phyloP scores from a whole-genome alignment of 2,113 vertebrate genomes.

The Myxocyprinus asiaticus region DNA sequence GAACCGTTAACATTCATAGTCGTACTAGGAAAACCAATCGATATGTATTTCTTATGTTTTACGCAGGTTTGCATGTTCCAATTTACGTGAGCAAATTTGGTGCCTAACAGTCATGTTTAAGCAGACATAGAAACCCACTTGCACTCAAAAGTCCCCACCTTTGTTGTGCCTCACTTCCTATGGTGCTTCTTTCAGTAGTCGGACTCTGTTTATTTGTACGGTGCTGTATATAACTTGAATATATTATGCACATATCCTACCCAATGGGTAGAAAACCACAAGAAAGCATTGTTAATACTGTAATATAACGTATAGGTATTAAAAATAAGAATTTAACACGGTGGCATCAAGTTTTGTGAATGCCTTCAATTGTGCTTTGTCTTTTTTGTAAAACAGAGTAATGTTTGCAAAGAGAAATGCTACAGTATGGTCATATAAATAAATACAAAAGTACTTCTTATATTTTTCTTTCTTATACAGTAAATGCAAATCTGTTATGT shows the following conservation, averaged over 20 bases:
- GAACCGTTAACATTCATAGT: not conserved
- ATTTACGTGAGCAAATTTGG: constrained; percentile 77
- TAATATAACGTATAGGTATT: constrained; percentile 94
- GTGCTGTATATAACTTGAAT: constrained; percentile 97
- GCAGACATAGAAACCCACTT: constrained; percentile 84
- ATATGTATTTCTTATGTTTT: constrained; percentile 56
- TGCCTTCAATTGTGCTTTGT: constrained; percentile 84
- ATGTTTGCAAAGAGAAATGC: constrained; percentile 83
- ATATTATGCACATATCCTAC: constrained; percentile 99
- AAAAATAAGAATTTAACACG: constrained; percentile 83
- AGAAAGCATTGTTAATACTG: constrained; percentile 90
- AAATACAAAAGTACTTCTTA: constrained; percentile 77
- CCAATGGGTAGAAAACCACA: constrained; percentile 94
- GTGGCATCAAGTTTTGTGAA: constrained; percentile 89
- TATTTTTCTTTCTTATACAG: constrained; percentile 87
- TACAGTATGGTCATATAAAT: constrained; percentile 75
- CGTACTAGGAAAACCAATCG: constrained; percentile 33
- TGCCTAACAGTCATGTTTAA: constrained; percentile 84
- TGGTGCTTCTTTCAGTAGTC: constrained; percentile 92
- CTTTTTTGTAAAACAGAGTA: constrained; percentile 69
- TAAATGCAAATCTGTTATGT: constrained; percentile 80
- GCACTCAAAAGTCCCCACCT: constrained; percentile 83
- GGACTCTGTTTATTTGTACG: constrained; percentile 86
- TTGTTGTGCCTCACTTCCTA: constrained; percentile 92
- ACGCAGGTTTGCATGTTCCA: constrained; percentile 78